Evolutionary conservation across 2,888 invertebrate genomes (phyloP), one percentile per base, ranked within the genome.

Genomic region (Carabus problematicus): DNA sequence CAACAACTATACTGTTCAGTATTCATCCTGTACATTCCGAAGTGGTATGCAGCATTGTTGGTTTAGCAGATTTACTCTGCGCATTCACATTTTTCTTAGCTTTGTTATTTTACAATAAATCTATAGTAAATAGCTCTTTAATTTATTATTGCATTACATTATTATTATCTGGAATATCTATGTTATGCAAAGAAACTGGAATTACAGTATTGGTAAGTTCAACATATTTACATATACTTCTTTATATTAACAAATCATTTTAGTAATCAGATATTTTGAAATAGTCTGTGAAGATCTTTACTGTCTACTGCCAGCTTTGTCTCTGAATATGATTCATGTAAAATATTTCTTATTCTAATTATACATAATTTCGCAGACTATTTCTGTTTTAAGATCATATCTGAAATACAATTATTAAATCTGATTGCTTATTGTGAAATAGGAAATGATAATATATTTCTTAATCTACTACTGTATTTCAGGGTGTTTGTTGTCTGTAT

Each of bases 11-110:
- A 2, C 78, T 97, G 29, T 98, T 97, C 84, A 88, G 95, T 11
- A 89, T 93, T 12, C 98, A 98, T 85, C 98, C 98, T 0, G 84
- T 98, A 59, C 98, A 98, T 82, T 89, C 92, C 0, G 98, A 98
- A 85, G 92, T 94, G 70, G 94, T 98, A 1, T 90, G 93, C 70
- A 96, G 95, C 16, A 87, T 97, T 67, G 97, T 98, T 9, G 97
- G 97, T 19, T 84, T 97, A 77, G 97, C 97, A 42, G 98, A 98
- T 81, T 83, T 98, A 62, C 84, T 98, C 72, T 92, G 94, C 79
- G 89, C 93, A 2, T 81, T 93, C 8, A 88, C 93, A 73, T 94
- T 91, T 78, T 87, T 95, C 74, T 72, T 88, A 59, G 86, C 91
- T 47, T 86, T 94, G 74, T 79, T 92, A 70, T 79, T 84, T 60